phyloP scores from a whole-genome alignment of 2,113 vertebrate genomes.

The Lampris megalopsis region DNA sequence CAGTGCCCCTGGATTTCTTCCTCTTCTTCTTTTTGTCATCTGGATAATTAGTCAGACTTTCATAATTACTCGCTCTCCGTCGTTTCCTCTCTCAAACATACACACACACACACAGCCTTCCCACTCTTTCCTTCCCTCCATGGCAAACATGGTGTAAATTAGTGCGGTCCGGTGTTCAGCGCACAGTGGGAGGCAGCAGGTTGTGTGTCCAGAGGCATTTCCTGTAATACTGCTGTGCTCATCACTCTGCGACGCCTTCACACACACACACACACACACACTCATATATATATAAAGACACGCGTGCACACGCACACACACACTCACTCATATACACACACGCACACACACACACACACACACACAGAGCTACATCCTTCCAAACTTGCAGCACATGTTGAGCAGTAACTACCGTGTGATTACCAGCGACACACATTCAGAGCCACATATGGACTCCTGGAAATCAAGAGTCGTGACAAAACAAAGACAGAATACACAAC shows the following conservation, averaged over 20 bases:
- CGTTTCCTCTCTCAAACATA: neutral
- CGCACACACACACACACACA: constrained; percentile 23
- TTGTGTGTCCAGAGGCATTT: constrained; percentile 72
- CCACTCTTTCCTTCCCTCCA: neutral
- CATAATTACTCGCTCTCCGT: constrained; percentile 57
- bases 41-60: constrained; percentile 59
- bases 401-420: no score
- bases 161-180: constrained; percentile 59
- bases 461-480: no score
- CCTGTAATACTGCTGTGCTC: constrained; percentile 64
- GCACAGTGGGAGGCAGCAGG: constrained; percentile 47
- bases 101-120: neutral
- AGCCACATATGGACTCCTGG: neutral
- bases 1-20: constrained; percentile 12
- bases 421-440: neutral
- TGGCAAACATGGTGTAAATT: constrained; percentile 69
- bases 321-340: neutral
- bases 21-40: constrained; percentile 45
- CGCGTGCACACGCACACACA: neutral
- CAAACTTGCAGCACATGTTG: no score
- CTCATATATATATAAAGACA: neutral
- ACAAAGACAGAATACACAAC: neutral
- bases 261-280: constrained; percentile 10
- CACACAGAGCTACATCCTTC: no score
- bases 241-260: constrained; percentile 53